A percentile compares a stretch with the other conserved stretches of the same genome.
phyloP scores from a whole-genome alignment of 2,797 vertebrate species.

The Peromyscus melanophrys region DNA sequence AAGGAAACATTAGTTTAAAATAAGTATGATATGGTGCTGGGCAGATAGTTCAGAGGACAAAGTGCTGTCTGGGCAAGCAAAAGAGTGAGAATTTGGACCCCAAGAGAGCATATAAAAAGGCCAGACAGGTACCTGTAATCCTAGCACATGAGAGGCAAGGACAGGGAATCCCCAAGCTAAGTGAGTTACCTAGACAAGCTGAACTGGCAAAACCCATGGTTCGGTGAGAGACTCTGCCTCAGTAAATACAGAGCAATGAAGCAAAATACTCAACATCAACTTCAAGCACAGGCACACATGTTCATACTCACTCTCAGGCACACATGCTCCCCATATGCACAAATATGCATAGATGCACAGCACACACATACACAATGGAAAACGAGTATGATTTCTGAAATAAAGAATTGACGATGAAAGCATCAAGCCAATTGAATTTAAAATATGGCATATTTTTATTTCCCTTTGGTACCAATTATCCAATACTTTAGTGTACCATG shows the following conservation, averaged over 20 bases:
- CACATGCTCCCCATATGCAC: background rate
- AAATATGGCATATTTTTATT: slow-evolving; percentile 45
- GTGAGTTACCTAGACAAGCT: background rate
- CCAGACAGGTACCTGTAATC: background rate
- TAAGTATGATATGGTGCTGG: background rate
- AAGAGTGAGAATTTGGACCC: background rate
- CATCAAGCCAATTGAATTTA: slow-evolving; percentile 30
- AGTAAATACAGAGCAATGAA: background rate
- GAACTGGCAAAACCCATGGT: background rate
- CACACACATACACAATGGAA: background rate
- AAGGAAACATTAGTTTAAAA: slow-evolving; percentile 33
- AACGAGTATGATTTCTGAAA: background rate
- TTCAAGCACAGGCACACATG: background rate
- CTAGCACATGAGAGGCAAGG: background rate
- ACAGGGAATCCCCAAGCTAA: no score
- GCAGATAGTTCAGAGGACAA: background rate
- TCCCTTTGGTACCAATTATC: slow-evolving; percentile 47
- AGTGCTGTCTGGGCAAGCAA: background rate
- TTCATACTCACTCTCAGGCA: background rate
- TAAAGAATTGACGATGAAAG: background rate
- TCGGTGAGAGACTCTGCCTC: background rate
- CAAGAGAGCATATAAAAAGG: background rate
- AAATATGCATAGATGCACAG: background rate
- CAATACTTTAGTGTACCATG: background rate
- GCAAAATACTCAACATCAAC: background rate